Base-by-base conservation (phyloP, 1,140 invertebrate genomes). In the Parasteatoda tepidariorum region DNA sequence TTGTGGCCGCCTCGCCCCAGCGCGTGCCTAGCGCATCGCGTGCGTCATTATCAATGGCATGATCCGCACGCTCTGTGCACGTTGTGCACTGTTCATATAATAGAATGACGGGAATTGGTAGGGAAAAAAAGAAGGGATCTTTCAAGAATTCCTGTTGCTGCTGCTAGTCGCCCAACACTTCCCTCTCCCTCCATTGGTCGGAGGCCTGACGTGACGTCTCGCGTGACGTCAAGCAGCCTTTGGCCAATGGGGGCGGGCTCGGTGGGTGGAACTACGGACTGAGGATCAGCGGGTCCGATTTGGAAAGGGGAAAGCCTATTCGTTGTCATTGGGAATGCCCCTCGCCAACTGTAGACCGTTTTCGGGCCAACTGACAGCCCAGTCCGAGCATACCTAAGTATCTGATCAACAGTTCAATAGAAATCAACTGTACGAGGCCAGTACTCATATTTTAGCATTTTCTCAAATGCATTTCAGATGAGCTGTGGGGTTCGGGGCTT, bases 381-480 rank as follows among this genome's bases (percentile, higher is more conserved):
- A 81, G 78, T 70, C 66, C 78, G 78, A 70, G 66, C 66, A 81
- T 81, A 81, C 78, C 78, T 81, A 81, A 81, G 66, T 66, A 81
- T 81, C 78, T 81, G 78, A 81, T 81, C 78, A 81, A 68, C 66
- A 70, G 78, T 70, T 81, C 78, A 81, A 81, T 81, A 41, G 54
- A 70, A 81, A 70, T 81, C 78, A 81, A 81, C 78, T 81, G 67
- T 66, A 61, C 9, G 31, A 41, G 78, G 64, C 78, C 54, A 81
- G 78, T 70, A 70, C 78, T 81, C 78, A 81, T 81, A 81, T 81
- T 81, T 81, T 81, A 81, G 66, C 78, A 81, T 81, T 81, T 81
- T 81, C 78, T 81, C 78, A 81, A 70, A 81, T 70, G 67, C 78
- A 81, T 81, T 81, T 66, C 78, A 70, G 78, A 81, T 81, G 78